Percentiles rank a stretch among this genome's conserved stretches.
These are phyloP conservation scores for Apodemus agrarius DNA, from an alignment of 2,797 vertebrate species.

Conservation along the genomic window DNA sequence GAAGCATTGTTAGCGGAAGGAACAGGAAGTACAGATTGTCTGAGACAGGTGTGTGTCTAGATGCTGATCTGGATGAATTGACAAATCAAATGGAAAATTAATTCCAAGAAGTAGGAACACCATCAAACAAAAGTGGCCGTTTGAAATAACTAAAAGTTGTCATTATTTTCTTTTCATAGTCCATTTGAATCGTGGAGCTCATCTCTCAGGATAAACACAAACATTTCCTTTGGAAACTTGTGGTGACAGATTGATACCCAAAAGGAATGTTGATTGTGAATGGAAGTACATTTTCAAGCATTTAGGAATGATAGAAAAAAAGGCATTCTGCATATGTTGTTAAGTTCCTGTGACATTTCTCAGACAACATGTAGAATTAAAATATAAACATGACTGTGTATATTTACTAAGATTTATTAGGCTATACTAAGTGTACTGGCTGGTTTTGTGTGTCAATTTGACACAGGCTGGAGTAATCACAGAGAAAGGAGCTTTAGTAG, in stretches of 20 bases:
- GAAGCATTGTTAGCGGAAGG: neutral
- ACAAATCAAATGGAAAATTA: neutral
- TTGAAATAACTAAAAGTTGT: neutral
- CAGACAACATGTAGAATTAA: neutral
- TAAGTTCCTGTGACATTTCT: constrained; percentile 32
- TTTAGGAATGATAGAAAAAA: constrained; percentile 19
- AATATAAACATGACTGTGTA: neutral
- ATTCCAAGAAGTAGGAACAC: neutral
- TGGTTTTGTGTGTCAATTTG: too few species aligned
- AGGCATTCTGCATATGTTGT: neutral
- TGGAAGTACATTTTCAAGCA: neutral
- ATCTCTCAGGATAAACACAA: constrained; percentile 13
- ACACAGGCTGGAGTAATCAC: too few species aligned
- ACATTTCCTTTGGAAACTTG: neutral
- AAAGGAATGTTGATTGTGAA: neutral
- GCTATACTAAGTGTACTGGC: neutral
- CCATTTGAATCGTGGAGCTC: neutral
- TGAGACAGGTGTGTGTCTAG: neutral
- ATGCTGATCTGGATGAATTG: neutral
- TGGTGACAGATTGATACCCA: neutral
- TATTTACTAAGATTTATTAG: neutral
- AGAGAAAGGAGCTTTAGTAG: too few species aligned
- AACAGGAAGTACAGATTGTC: neutral
- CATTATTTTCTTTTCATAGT: neutral
- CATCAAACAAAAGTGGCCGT: neutral